These are phyloP conservation scores for Prietella phreatophila DNA, from an alignment of 2,113 vertebrate species.

Conservation along the genomic window DNA sequence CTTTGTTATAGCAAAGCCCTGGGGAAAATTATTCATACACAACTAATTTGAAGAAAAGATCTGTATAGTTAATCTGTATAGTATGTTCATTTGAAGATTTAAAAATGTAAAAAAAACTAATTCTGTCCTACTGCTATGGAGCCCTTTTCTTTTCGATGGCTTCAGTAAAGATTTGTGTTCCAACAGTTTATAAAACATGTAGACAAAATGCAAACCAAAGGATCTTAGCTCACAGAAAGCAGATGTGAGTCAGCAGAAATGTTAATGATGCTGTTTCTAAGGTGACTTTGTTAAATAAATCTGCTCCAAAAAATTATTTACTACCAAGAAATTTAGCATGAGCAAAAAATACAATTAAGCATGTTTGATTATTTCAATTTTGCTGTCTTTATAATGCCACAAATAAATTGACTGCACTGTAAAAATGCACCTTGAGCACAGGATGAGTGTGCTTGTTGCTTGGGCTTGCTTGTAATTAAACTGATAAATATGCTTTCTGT, in stretches of 20 bases:
- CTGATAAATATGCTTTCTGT: conserved; percentile 15
- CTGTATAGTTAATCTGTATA: neutral
- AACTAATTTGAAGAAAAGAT: neutral
- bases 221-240: conserved; percentile 17
- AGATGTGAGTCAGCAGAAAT: neutral
- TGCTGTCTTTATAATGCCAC: neutral
- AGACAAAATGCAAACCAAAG: neutral
- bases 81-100: neutral
- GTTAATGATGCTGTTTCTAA: neutral
- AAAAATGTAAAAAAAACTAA: neutral
- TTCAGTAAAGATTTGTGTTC: neutral
- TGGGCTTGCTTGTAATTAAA: neutral
- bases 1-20: neutral
- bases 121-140: neutral
- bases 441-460: neutral
- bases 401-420: neutral
- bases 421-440: neutral
- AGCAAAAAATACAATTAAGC: neutral
- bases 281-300: neutral
- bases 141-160: neutral
- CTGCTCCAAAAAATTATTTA: neutral
- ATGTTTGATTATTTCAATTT: neutral
- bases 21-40: neutral
- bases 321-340: neutral
- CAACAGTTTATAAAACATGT: neutral